These are phyloP conservation scores for Micropoecilia bifurca DNA, from an alignment of 2,797 vertebrate genomes.

Conservation along the genomic window DNA sequence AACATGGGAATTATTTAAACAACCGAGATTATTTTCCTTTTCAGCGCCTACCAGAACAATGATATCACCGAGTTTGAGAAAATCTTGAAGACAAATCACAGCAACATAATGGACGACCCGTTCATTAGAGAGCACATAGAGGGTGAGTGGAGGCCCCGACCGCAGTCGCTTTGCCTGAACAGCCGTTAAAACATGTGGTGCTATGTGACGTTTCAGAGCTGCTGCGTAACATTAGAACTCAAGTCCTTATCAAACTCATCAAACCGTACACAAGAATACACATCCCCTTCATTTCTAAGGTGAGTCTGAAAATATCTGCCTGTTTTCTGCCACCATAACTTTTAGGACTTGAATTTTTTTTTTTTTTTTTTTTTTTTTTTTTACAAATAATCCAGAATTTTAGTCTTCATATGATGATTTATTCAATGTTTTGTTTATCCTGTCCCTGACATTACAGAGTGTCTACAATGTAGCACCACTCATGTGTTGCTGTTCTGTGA, in stretches of 20 bases:
- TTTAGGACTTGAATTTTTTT: neutral
- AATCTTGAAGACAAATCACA: slow-evolving; percentile 99
- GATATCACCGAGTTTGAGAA: slow-evolving; percentile 99
- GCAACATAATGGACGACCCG: slow-evolving; percentile 99
- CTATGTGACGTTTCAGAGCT: slow-evolving; percentile 88
- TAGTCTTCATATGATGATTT: neutral
- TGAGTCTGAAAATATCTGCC: slow-evolving; percentile 64
- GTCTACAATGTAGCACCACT: neutral
- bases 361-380: no score
- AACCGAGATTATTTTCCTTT: slow-evolving; percentile 48
- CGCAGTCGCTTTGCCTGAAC: slow-evolving; percentile 13
- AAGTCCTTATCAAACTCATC: slow-evolving; percentile 99
- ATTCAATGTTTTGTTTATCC: neutral
- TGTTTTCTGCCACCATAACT: neutral
- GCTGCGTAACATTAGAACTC: slow-evolving; percentile 99
- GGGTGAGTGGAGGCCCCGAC: slow-evolving; percentile 81
- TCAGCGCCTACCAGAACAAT: slow-evolving; percentile 99
- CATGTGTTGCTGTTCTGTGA: neutral
- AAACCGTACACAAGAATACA: slow-evolving; percentile 99
- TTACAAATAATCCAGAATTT: neutral
- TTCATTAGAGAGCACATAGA: slow-evolving; percentile 99
- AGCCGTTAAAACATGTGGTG: slow-evolving; percentile 6
- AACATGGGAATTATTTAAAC: slow-evolving; percentile 51
- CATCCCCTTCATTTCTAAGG: slow-evolving; percentile 99
- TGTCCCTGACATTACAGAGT: neutral